Evolutionary conservation across 2,888 invertebrate species (phyloP), one percentile per base, ranked within the genome.

Genomic region (Mesoligia furuncula): DNA sequence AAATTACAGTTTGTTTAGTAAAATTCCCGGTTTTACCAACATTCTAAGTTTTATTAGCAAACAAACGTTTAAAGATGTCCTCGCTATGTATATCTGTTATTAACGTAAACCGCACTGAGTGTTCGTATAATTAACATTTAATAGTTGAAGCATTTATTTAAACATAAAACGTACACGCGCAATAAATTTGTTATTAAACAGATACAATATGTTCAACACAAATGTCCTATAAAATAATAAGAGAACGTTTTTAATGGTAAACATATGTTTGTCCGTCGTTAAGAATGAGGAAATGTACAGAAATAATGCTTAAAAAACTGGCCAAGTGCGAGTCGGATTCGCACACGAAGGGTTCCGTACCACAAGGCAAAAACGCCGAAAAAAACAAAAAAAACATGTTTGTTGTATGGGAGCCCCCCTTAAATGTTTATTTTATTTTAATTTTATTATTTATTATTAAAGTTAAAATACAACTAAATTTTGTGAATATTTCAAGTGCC

Each of bases 171-270:
- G 70, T 45, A 61, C 42, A 73, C 67, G 66, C 48, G 86, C 71
- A 67, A 79, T 84, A 79, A 79, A 65, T 86, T 79, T 79, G 86
- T 79, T 86, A 86, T 67, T 61, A 86, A 83, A 75, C 62, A 82
- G 79, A 84, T 67, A 83, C 83, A 84, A 78, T 78, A 78, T 72
- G 68, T 69, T 66, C 36, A 72, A 72, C 65, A 82, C 66, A 73
- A 84, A 75, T 75, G 73, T 65, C 70, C 48, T 74, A 64, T 85
- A 80, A 80, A 86, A 83, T 70, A 75, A 68, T 73, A 75, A 79
- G 67, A 72, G 39, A 71, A 69, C 64, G 36, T 57, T 66, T 57
- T 36, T 54, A 81, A 85, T 76, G 13, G 39, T 69, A 75, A 67
- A 54, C 86, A 79, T 64, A 67, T 79, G 86, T 73, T 83, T 64